Evolutionary conservation across 2,113 vertebrate species (phyloP).

Genomic region (Enhydra lutris): DNA sequence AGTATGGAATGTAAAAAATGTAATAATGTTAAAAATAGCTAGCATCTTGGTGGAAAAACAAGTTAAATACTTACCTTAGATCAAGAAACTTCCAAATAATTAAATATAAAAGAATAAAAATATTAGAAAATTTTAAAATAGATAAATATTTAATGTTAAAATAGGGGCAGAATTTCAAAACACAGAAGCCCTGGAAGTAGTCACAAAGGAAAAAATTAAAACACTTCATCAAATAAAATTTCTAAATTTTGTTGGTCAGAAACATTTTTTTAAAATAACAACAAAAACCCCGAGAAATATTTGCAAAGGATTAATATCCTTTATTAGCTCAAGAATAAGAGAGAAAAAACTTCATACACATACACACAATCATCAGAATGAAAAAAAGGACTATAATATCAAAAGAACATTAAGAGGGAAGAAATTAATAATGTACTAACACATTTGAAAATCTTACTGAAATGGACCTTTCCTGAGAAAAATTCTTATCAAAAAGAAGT

Average conservation of each 20-base stretch:
- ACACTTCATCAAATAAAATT: neutral
- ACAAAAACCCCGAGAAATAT: neutral
- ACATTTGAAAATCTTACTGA: neutral
- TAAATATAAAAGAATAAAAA: neutral
- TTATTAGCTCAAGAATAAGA: neutral
- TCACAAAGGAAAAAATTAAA: neutral
- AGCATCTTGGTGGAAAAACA: neutral
- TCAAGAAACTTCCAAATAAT: neutral
- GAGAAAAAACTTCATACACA: neutral
- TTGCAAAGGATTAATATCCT: neutral
- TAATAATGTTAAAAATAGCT: neutral
- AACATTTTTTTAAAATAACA: neutral
- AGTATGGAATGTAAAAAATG: neutral
- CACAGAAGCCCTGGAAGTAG: neutral
- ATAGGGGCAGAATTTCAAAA: neutral
- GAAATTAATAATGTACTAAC: neutral
- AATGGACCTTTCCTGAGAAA: neutral
- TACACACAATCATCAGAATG: neutral
- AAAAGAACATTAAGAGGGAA: neutral
- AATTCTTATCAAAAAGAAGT: neutral
- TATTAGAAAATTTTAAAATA: neutral
- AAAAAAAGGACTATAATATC: neutral
- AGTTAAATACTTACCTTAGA: neutral
- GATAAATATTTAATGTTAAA: neutral
- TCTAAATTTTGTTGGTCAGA: neutral